Evolutionary conservation across 2,888 invertebrate species (phyloP), one percentile per base, ranked within the genome.

Genomic region (Drosophila diplacantha): DNA sequence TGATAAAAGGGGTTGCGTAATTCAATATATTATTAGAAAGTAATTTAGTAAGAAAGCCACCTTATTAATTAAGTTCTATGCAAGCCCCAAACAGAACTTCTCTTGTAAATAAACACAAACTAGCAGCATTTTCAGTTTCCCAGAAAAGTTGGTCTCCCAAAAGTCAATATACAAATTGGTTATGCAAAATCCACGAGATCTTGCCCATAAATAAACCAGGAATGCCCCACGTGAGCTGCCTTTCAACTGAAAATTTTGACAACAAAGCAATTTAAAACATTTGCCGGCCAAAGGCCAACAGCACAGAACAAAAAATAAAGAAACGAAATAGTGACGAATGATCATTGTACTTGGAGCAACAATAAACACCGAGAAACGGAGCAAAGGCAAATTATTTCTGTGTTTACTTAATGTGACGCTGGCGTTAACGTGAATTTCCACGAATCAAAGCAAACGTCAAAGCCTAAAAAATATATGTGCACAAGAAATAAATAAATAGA

Each of bases 401-500:
- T 67, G 67, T 67, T 67, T 67, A 67, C 71, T 63, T 67, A 54
- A 63, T 53, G 64, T 67, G 71, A 67, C 67, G 61, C 41, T 53
- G 18, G 24, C 34, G 50, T 63, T 67, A 63, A 35, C 49, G 63
- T 63, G 18, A 66, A 66, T 70, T 78, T 67, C 62, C 64, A 57
- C 80, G 84, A 81, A 79, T 81, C 82, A 71, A 54, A 70, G 71
- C 67, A 62, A 67, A 67, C 66, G 69, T 55, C 76, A 59, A 67
- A 69, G 63, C 57, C 57, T 31, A 52, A 35, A 57, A 49, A 62
- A 55, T 55, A 64, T 54, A 56, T 60, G 38, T 56, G 49, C 56
- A 51, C 49, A 50, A 51, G 46, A 50, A 56, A 57, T 49, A 69
- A 69, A 71, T 71, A 71, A 69, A 71, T 73, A 63, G 64, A 68